phyloP scores from a whole-genome alignment of 1,140 invertebrate genomes.

The Pseudomyrmex cubaensis region DNA sequence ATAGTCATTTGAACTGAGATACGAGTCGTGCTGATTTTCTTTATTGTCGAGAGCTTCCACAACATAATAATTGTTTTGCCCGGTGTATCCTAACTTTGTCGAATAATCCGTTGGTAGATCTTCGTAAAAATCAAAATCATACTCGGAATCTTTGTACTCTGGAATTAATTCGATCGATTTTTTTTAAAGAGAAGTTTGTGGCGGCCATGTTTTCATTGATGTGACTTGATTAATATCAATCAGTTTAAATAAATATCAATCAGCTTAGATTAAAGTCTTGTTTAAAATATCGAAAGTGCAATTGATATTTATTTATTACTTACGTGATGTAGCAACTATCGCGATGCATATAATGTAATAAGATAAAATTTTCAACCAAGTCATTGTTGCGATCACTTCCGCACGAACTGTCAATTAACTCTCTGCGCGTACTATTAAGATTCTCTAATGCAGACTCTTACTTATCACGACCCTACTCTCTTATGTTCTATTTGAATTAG shows the following conservation, averaged over 20 bases:
- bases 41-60: slow-evolving; percentile 63
- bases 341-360: slow-evolving; percentile 48
- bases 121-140: slow-evolving; percentile 76
- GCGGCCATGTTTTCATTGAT: slow-evolving; percentile 36
- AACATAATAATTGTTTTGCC: slow-evolving; percentile 76
- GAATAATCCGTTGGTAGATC: slow-evolving; percentile 63
- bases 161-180: slow-evolving; percentile 26
- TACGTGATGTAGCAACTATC: slow-evolving; percentile 51
- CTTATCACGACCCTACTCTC: slow-evolving; percentile 50
- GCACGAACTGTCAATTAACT: slow-evolving; percentile 44
- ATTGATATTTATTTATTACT: slow-evolving; percentile 19
- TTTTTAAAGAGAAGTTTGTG: background rate
- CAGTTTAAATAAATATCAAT: slow-evolving; percentile 45
- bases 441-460: slow-evolving; percentile 47
- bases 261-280: slow-evolving; percentile 47
- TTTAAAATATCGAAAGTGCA: background rate
- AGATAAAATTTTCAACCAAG: slow-evolving; percentile 51
- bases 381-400: slow-evolving; percentile 58
- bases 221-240: slow-evolving; percentile 60
- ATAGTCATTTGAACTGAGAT: slow-evolving; percentile 21
- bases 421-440: slow-evolving; percentile 47
- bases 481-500: slow-evolving; percentile 26
- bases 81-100: slow-evolving; percentile 40
- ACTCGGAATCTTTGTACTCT: slow-evolving; percentile 78
- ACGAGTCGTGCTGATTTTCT: slow-evolving; percentile 26